Evolutionary conservation across 2,113 vertebrate genomes (phyloP).

Genomic region (Corythornis madagascariensis): DNA sequence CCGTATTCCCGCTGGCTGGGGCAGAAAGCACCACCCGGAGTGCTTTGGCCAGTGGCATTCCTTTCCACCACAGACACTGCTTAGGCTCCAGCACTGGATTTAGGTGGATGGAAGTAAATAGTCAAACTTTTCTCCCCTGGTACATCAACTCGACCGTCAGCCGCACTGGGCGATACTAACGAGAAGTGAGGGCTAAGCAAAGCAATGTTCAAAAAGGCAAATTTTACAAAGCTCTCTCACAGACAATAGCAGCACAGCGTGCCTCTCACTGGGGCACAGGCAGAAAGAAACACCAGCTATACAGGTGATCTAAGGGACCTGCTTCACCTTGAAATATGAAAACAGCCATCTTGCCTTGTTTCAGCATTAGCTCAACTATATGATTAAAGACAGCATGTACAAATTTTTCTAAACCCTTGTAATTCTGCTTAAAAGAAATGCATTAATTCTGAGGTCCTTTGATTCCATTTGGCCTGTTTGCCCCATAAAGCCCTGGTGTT

Average conservation of each 20-base stretch:
- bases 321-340: neutral
- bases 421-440: neutral
- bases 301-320: neutral
- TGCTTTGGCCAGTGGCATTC: neutral
- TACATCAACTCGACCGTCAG: neutral
- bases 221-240: rapidly evolving
- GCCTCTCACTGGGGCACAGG: neutral
- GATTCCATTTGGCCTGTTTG: neutral
- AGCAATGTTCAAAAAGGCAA: neutral
- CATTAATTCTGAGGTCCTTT: neutral
- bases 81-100: neutral
- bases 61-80: neutral
- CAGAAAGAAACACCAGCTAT: neutral
- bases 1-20: neutral
- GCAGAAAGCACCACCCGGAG: neutral
- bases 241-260: neutral
- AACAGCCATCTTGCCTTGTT: neutral
- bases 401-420: neutral
- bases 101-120: neutral
- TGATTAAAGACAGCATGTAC: rapidly evolving
- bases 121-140: neutral
- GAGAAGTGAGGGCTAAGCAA: neutral
- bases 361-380: neutral
- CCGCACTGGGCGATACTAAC: rapidly evolving
- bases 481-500: neutral